Evolutionary conservation across 2,113 vertebrate genomes (phyloP).

Genomic region (Phrynocephalus versicolor): DNA sequence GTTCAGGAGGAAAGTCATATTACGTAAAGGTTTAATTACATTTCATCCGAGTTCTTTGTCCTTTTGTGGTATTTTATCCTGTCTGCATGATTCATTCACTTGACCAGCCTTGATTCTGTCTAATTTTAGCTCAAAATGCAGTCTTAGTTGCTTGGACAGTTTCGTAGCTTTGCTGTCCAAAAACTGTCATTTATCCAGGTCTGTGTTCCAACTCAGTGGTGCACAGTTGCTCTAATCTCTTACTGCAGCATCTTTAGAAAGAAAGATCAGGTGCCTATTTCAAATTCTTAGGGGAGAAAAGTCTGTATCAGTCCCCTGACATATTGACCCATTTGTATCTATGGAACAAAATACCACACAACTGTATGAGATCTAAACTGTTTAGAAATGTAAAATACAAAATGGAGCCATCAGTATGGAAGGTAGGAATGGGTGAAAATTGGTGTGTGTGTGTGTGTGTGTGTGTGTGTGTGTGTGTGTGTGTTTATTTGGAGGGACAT

Average conservation of each 20-base stretch:
- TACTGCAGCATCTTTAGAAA: background rate
- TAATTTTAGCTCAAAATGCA: conserved; percentile 1
- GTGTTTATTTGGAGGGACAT: too few relatives aligned
- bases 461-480: too few relatives aligned
- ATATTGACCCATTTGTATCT: background rate
- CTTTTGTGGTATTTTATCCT: background rate
- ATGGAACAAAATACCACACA: background rate
- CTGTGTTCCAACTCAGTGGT: conserved; percentile 1
- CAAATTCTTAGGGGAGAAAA: background rate
- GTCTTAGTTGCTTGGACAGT: fast-evolving
- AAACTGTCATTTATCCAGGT: background rate
- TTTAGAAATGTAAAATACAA: background rate
- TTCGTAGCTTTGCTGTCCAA: background rate
- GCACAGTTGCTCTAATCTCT: conserved; percentile 2
- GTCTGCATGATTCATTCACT: background rate
- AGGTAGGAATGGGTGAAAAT: background rate
- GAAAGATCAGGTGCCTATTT: background rate
- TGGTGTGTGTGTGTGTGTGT: too few relatives aligned
- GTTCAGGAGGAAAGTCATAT: background rate
- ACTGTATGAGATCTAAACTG: background rate
- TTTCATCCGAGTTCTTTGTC: conserved; percentile 10
- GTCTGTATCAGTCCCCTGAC: background rate
- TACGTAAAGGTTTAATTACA: fast-evolving
- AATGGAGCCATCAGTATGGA: background rate
- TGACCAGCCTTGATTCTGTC: background rate